These are phyloP conservation scores for Gymnocypris eckloni DNA, from an alignment of 2,797 vertebrate species.

Conservation along the genomic window DNA sequence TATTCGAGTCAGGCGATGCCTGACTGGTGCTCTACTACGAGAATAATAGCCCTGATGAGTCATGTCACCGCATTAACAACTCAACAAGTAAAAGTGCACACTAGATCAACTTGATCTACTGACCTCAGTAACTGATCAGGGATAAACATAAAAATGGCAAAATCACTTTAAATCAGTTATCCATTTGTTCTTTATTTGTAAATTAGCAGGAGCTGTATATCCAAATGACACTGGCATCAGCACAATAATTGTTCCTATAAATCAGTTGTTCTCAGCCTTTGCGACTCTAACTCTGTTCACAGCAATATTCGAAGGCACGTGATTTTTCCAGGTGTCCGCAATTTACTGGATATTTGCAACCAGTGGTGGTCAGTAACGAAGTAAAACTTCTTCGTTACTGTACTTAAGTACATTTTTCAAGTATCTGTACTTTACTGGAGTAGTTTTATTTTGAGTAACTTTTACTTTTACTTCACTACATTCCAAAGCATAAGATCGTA, in stretches of 20 bases:
- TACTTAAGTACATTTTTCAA: too few relatives aligned
- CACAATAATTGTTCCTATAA: not conserved
- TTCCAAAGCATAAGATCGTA: too few relatives aligned
- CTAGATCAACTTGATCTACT: not conserved
- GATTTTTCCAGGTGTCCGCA: not conserved
- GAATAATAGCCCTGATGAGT: constrained; percentile 11
- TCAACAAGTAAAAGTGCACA: not conserved
- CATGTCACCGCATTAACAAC: not conserved
- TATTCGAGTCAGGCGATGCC: not conserved
- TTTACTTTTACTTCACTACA: too few relatives aligned
- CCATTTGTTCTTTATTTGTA: not conserved
- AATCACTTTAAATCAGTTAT: not conserved
- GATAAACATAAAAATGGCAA: not conserved
- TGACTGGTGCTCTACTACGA: not conserved
- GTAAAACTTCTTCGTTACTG: too few relatives aligned
- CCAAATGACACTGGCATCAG: not conserved
- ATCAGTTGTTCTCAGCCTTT: not conserved
- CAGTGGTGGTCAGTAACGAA: not conserved
- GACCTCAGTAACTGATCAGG: not conserved
- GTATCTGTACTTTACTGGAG: too few relatives aligned
- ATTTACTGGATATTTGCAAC: not conserved
- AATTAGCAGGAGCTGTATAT: not conserved
- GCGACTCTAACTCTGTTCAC: not conserved
- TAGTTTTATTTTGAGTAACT: too few relatives aligned
- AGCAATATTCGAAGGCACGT: not conserved